These are phyloP conservation scores for Gymnopithys bicolor DNA, from an alignment of 2,797 vertebrate species.

Conservation along the genomic window DNA sequence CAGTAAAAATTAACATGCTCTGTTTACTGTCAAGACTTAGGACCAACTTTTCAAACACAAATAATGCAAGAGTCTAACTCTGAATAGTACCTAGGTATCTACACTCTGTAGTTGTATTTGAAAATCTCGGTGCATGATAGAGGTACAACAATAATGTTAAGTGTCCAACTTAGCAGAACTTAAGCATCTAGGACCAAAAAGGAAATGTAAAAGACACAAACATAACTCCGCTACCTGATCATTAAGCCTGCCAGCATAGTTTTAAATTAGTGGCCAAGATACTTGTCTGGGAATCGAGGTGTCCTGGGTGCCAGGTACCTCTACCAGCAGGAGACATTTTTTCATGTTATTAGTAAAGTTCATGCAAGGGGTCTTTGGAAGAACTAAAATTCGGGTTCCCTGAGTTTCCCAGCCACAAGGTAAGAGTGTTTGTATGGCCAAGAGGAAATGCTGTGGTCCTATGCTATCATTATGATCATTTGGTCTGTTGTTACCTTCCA, in stretches of 20 bases:
- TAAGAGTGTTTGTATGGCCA: neutral
- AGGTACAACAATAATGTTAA: neutral
- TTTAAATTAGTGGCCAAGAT: neutral
- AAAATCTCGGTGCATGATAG: neutral
- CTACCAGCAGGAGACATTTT: neutral
- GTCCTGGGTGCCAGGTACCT: accelerated
- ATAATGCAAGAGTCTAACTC: neutral
- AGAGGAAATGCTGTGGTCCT: neutral
- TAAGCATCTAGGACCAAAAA: neutral
- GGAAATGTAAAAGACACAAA: neutral
- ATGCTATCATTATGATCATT: neutral
- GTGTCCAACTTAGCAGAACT: neutral
- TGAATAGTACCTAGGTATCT: neutral
- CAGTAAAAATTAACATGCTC: neutral
- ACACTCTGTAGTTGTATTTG: neutral
- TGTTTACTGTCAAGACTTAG: neutral
- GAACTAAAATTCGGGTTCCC: neutral
- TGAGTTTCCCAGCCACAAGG: neutral
- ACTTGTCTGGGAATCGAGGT: neutral
- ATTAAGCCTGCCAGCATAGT: neutral
- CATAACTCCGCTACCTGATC: neutral
- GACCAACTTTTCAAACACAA: neutral
- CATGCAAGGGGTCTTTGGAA: neutral
- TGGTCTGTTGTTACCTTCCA: neutral
- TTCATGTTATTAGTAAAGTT: neutral